Evolutionary conservation across 2,888 invertebrate genomes (phyloP), one percentile per base, ranked within the genome.

Genomic region (Cephus runcator): DNA sequence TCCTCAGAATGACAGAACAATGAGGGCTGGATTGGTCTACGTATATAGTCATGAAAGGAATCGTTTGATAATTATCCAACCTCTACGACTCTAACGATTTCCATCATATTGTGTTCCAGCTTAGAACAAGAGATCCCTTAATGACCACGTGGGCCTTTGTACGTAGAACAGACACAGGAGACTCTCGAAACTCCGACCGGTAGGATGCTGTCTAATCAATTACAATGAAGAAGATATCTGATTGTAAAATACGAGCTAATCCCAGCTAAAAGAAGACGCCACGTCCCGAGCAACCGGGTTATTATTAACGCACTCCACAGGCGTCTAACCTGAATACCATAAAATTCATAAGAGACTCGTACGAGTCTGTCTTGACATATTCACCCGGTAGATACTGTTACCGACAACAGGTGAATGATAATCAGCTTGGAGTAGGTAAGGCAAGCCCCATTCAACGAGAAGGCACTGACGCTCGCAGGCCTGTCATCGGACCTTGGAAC

Each of bases 221-320:
- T 56, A 56, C 56, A 56, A 15, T 31, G 34, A 71, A 71, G 34
- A 71, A 71, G 71, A 71, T 71, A 81, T 81, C 79, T 79, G 79
- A 78, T 81, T 83, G 79, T 81, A 82, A 79, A 75, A 78, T 82
- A 81, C 77, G 79, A 78, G 76, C 80, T 75, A 80, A 80, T 69
- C 71, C 15, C 9, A 78, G 56, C 69, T 68, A 75, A 79, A 40
- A 40, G 23, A 56, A 56, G 23, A 56, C 56, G 23, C 56, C 73
- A 12, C 11, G 69, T 69, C 36, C 69, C 23, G 68, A 75, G 76
- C 75, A 80, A 79, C 71, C 71, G 31, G 30, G 79, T 79, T 77
- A 76, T 79, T 78, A 82, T 83, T 83, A 83, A 81, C 34, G 23
- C 69, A 11, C 69, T 31, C 31, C 71, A 33, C 71, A 30, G 71